These are phyloP conservation scores for Salmo trutta DNA, from an alignment of 2,797 vertebrate genomes.

Conservation along the genomic window DNA sequence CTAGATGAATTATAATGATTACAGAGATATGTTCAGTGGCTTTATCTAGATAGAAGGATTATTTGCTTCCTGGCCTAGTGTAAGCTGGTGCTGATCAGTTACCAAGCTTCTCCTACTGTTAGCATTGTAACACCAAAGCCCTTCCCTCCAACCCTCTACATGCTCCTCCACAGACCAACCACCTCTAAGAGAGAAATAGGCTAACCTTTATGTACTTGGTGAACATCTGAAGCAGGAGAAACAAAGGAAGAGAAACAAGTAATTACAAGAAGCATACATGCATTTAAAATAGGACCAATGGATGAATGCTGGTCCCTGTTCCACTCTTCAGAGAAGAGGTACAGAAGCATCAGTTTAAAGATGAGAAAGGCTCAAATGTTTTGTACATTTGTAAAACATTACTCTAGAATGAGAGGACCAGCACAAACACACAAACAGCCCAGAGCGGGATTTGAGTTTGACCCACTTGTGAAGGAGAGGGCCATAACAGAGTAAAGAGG, in stretches of 20 bases:
- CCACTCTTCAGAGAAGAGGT: neutral
- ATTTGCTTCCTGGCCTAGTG: neutral
- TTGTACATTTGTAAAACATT: neutral
- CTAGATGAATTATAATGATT: neutral
- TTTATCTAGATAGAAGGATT: neutral
- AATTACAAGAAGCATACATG: slow-evolving; percentile 46
- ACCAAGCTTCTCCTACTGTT: slow-evolving; percentile 10
- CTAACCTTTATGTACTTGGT: slow-evolving; percentile 99
- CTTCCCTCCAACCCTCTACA: slow-evolving; percentile 12
- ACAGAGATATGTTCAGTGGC: slow-evolving; percentile 7
- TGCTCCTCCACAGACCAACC: slow-evolving; percentile 45
- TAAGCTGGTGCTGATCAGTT: neutral
- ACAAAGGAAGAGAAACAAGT: slow-evolving; percentile 44
- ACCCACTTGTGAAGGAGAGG: too few species aligned
- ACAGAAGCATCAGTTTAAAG: neutral
- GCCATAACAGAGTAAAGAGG: neutral
- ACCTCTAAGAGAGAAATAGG: slow-evolving; percentile 70
- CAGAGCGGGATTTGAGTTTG: neutral
- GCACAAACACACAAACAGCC: neutral
- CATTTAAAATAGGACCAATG: slow-evolving; percentile 43
- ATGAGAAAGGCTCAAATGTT: neutral
- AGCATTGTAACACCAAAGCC: slow-evolving; percentile 1
- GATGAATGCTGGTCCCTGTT: neutral
- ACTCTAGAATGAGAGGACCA: neutral
- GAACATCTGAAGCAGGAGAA: slow-evolving; percentile 94